These are phyloP conservation scores for Thrips palmi DNA, from an alignment of 1,140 invertebrate genomes.

Conservation along the genomic window DNA sequence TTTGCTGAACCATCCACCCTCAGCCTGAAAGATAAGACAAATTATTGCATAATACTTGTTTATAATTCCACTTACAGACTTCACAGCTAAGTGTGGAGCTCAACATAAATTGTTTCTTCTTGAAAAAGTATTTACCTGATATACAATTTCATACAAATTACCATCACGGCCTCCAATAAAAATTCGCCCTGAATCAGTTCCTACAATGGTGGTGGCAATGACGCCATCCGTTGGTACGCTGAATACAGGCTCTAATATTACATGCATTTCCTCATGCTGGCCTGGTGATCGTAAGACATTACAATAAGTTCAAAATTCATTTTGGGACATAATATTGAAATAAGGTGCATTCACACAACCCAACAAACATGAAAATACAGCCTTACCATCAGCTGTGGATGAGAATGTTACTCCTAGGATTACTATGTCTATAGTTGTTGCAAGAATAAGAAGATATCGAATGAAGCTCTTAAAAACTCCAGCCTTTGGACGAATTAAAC, in stretches of 20 bases:
- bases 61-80: too few relatives aligned
- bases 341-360: too few relatives aligned
- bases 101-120: not conserved
- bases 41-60: too few relatives aligned
- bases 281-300: not conserved
- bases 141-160: slow-evolving; percentile 85
- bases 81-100: not conserved
- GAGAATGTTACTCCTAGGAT: slow-evolving; percentile 61
- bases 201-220: slow-evolving; percentile 63
- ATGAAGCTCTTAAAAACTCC: slow-evolving; percentile 80
- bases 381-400: slow-evolving; percentile 28
- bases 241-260: slow-evolving; percentile 87
- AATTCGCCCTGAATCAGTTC: slow-evolving; percentile 70
- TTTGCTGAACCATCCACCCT: slow-evolving; percentile 83
- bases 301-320: slow-evolving; percentile 1
- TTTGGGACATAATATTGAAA: not conserved
- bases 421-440: slow-evolving; percentile 84
- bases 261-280: slow-evolving; percentile 60
- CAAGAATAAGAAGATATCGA: slow-evolving; percentile 77
- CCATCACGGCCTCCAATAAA: slow-evolving; percentile 93
- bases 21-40: slow-evolving; percentile 38
- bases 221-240: slow-evolving; percentile 81
- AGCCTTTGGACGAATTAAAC: slow-evolving; percentile 65
- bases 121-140: slow-evolving; percentile 44
- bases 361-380: not conserved